Conservation (phyloP, 2,888 invertebrate species). For the Isoperla grammatica region DNA sequence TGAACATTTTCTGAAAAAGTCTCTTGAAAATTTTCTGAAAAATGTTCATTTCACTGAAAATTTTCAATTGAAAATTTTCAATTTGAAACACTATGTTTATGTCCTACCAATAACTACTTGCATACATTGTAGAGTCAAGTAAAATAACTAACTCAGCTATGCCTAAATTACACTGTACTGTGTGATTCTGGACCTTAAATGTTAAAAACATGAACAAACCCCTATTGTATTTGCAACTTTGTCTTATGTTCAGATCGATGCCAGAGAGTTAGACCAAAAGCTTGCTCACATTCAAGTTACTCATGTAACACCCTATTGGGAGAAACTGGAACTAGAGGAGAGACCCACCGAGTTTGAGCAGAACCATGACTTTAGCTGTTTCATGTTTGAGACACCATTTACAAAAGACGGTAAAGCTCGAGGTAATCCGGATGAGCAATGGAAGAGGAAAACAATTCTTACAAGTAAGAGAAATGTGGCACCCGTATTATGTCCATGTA, state of each 20-base stretch:
- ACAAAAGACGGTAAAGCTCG: slow-evolving; percentile 75
- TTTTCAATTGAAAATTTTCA: too few relatives aligned
- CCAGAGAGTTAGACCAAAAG: slow-evolving; percentile 71
- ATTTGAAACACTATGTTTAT: too few relatives aligned
- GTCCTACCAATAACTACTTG: too few relatives aligned
- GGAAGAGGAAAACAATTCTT: slow-evolving; percentile 84
- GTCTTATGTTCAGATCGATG: slow-evolving; percentile 56
- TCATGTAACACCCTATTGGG: slow-evolving; percentile 85
- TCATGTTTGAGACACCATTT: slow-evolving; percentile 94
- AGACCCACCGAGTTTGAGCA: slow-evolving; percentile 82
- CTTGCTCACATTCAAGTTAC: slow-evolving; percentile 92
- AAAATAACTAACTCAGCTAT: too few relatives aligned
- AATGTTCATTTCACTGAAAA: too few relatives aligned
- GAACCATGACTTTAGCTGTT: slow-evolving; percentile 80
- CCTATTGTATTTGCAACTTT: neutral
- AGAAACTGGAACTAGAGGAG: slow-evolving; percentile 61
- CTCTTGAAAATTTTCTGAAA: too few relatives aligned
- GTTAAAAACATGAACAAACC: too few relatives aligned
- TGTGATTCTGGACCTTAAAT: too few relatives aligned
- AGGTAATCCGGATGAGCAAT: slow-evolving; percentile 81
- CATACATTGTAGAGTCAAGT: too few relatives aligned
- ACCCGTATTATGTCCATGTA: too few relatives aligned
- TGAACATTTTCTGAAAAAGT: too few relatives aligned
- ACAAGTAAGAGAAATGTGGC: slow-evolving; percentile 77
- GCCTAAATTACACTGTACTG: too few relatives aligned